Percentiles rank a stretch among this genome's conserved stretches.
Conservation (phyloP, 2,113 vertebrate genomes). For the Murina feae region DNA sequence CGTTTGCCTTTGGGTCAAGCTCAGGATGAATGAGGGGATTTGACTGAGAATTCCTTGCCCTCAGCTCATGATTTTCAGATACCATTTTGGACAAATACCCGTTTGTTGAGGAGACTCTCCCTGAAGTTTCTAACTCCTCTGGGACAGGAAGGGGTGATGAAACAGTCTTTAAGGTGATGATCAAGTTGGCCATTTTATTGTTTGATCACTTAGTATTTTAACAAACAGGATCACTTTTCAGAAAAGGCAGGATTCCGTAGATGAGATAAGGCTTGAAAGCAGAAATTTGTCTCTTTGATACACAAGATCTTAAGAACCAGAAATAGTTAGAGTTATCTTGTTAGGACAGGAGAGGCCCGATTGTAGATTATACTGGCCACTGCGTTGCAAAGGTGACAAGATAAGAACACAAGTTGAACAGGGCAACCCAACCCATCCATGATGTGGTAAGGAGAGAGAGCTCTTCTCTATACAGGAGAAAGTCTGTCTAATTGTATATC, state of each 20-base stretch:
- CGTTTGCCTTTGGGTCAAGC: neutral
- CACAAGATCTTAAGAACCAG: neutral
- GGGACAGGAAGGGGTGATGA: accelerated
- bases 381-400: neutral
- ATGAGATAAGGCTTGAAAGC: neutral
- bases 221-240: neutral
- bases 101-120: neutral
- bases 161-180: neutral
- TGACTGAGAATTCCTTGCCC: accelerated
- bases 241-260: neutral
- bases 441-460: neutral
- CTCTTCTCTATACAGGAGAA: neutral
- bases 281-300: neutral
- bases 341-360: neutral
- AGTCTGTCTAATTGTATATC: neutral
- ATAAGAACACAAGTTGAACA: neutral
- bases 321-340: neutral
- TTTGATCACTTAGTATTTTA: neutral
- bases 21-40: neutral
- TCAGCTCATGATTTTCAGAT: neutral
- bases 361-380: neutral
- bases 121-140: neutral
- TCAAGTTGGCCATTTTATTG: neutral
- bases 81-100: neutral
- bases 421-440: neutral